Evolutionary conservation across 1,140 invertebrate species (phyloP).

Genomic region (Pseudomyrmex flavicornis): DNA sequence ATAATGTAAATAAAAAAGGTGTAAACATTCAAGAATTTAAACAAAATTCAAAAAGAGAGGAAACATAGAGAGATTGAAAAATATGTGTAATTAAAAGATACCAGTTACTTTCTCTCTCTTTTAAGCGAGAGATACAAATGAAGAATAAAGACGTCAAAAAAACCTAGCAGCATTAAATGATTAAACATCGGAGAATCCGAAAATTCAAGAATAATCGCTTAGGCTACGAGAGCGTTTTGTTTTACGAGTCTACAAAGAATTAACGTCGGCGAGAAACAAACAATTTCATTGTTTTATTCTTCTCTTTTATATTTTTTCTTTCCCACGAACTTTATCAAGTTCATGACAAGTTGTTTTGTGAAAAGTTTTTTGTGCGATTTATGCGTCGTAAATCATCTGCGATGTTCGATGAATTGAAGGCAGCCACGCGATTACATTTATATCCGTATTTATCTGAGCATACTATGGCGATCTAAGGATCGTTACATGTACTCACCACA

Average conservation of each 20-base stretch:
- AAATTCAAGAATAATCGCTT: slow-evolving; percentile 49
- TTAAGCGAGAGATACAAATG: not conserved
- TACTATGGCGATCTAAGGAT: slow-evolving; percentile 44
- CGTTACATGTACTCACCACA: slow-evolving; percentile 31
- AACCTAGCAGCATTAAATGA: slow-evolving; percentile 30
- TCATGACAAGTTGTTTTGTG: too few relatives aligned
- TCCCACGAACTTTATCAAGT: slow-evolving; percentile 30
- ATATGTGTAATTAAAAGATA: not conserved
- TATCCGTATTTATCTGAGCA: slow-evolving; percentile 50
- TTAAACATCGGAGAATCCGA: slow-evolving; percentile 44
- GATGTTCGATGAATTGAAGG: slow-evolving; percentile 55
- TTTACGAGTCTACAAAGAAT: slow-evolving; percentile 42
- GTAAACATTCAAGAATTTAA: not conserved
- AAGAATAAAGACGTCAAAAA: not conserved
- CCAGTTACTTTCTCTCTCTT: not conserved
- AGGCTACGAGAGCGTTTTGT: slow-evolving; percentile 42
- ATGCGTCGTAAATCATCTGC: slow-evolving; percentile 18
- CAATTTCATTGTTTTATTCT: slow-evolving; percentile 8
- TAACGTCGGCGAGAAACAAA: slow-evolving; percentile 53
- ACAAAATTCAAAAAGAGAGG: not conserved
- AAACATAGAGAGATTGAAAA: not conserved
- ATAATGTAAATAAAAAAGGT: not conserved
- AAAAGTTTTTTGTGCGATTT: slow-evolving; percentile 12
- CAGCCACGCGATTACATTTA: slow-evolving; percentile 51
- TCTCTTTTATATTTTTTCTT: slow-evolving; percentile 33